Evolutionary conservation across 2,888 invertebrate species (phyloP), one percentile per base, ranked within the genome.

Genomic region (Drosophila lutescens): DNA sequence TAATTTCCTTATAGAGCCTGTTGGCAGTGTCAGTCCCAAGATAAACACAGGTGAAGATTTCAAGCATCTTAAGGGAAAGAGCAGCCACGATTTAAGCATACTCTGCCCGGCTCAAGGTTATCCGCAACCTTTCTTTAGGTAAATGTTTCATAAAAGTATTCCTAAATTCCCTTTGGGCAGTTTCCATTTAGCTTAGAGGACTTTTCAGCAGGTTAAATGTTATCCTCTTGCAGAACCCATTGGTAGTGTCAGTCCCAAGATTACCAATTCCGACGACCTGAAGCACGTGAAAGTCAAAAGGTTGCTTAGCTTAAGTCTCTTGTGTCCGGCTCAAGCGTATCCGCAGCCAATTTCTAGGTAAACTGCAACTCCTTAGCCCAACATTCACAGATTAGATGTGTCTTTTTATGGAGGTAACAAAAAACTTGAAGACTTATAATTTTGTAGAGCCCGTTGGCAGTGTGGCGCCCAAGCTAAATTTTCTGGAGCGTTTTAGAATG

Each of bases 51-150:
- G 92, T 6, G 93, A 93, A 74, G 92, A 92, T 79, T 88, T 91
- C n/a, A 91, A 91, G 63, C 90, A 91, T 60, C 81, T 91, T 6
- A 89, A 91, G 55, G 87, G 84, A 15, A 78, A 79, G 74, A 80
- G 83, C 23, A 86, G 83, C 17, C 88, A 90, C 49, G 93, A 93
- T 66, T 89, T 94, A 78, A 94, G 95, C 54, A 93, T 96, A 78
- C 93, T 94, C 82, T 96, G 96, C 90, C 95, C 95, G 51, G 95
- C 95, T 62, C 96, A 96, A 93, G 95, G 95, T 34, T 95, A 93
- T 91, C 95, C 94, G 34, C 93, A 94, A 55, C 94, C 94, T 32
- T 88, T 90, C 59, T 93, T 93, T 93, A 93, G 94, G 94, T 94
- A 93, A 92, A 60, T n/a, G 13, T 34, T 47, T 5, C 2, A 3